Base-by-base conservation (phyloP, 2,888 invertebrate species). In the Folsomia manolachei region DNA sequence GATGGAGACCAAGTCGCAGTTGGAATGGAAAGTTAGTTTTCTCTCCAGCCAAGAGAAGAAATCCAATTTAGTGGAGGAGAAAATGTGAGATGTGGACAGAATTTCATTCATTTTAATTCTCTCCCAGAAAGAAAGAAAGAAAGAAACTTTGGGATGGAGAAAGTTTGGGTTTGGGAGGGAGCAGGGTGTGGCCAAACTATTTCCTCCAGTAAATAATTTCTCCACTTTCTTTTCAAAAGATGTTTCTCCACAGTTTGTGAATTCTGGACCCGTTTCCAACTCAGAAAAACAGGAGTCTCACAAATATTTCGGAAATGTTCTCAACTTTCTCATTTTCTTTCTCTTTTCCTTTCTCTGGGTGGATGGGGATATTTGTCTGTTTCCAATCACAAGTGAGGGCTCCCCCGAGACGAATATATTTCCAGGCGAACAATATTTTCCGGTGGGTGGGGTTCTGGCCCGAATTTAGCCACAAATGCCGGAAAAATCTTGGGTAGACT, bases 311-410 rank as follows among this genome's bases (percentile, higher is more conserved):
- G 27, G 24, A 27, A 68, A 26, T 27, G 56, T 68, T 68, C 56
- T 52, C 70, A 51, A 63, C 63, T 70, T 53, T 52, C 61, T 63
- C 69, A 51, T 62, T n/a, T 21, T 60, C 60, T 60, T 21, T 24
- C 68, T 68, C 56, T 61, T 61, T 69, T 69, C 69, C 51, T 62
- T 52, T 51, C 23, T 19, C 39, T 53, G 61, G 63, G 27, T 39
- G 69, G 63, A 70, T 39, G 53, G 19, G 26, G 62, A 71, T 71
- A 72, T 76, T 78, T 73, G 75, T 73, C 74, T 76, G 72, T 79
- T 79, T 77, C 76, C 77, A 79, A 79, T 79, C 77, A 79, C 76
- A 77, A 77, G 71, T 77, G 75, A 77, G 66, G 72, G 70, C 71
- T 68, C 79, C 73, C 77, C 24, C 39, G 75, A 71, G 77, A 77